A percentile compares a stretch with the other conserved stretches of the same genome.
Conservation (phyloP, 1,140 invertebrate genomes). For the Drosophila kikkawai region DNA sequence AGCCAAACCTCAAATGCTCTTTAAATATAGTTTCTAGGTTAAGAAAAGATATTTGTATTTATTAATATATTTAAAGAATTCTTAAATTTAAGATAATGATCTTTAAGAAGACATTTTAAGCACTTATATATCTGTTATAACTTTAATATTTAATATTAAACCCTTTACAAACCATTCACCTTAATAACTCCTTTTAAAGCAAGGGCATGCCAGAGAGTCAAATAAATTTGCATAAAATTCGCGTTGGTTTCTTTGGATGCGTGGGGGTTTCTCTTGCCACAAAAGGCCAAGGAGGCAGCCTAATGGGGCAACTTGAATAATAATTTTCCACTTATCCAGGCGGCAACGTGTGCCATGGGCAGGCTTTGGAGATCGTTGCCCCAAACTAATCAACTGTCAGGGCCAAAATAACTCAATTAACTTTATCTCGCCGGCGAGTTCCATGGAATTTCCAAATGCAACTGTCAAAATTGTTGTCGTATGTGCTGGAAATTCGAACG, state of each 20-base stretch:
- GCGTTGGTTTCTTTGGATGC: conserved; percentile 30
- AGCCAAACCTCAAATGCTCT: neutral
- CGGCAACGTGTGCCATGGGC: conserved; percentile 15
- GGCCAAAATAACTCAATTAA: conserved; percentile 79
- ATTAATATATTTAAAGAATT: neutral
- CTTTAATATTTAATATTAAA: neutral
- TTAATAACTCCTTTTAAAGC: neutral
- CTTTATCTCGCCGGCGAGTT: conserved; percentile 68
- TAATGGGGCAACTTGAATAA: conserved; percentile 72
- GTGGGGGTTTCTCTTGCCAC: conserved; percentile 57
- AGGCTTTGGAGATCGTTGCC: conserved; percentile 27
- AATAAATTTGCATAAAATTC: conserved; percentile 60
- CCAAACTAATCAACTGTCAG: conserved; percentile 79
- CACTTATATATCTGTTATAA: no score
- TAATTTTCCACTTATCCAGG: conserved; percentile 78
- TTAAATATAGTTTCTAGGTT: neutral
- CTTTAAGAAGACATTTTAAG: no score
- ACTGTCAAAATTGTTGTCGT: conserved; percentile 75
- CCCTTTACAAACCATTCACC: neutral
- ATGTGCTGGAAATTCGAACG: conserved; percentile 73
- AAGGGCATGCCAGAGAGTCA: conserved; percentile 26
- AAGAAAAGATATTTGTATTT: neutral
- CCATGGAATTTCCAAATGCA: conserved; percentile 73
- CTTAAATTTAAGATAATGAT: no score
- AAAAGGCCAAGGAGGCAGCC: conserved; percentile 61